These are phyloP conservation scores for Alosa sapidissima DNA, from an alignment of 2,797 vertebrate genomes.

Conservation along the genomic window DNA sequence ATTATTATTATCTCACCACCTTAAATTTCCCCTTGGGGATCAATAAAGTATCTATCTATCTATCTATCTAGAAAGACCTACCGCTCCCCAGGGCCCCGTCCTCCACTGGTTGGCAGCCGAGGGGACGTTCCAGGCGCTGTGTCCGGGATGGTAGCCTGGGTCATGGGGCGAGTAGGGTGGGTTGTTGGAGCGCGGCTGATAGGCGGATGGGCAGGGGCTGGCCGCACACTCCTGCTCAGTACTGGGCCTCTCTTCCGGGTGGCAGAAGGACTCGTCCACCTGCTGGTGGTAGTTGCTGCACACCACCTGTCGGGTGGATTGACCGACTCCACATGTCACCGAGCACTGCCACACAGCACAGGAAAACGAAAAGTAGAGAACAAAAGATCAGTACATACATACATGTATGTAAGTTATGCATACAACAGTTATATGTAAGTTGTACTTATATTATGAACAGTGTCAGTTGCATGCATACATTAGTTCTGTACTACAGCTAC, in stretches of 20 bases:
- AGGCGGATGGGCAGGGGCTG: constrained; percentile 74
- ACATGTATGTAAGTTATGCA: too few species aligned
- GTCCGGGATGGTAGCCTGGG: constrained; percentile 75
- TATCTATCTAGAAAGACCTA: constrained; percentile 69
- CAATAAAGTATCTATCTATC: too few species aligned
- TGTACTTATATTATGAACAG: too few species aligned
- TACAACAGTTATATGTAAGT: too few species aligned
- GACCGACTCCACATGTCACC: constrained; percentile 84
- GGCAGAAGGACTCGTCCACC: constrained; percentile 84
- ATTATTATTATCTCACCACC: too few species aligned
- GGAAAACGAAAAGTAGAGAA: not conserved
- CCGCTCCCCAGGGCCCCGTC: constrained; percentile 96
- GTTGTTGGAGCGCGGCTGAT: constrained; percentile 74
- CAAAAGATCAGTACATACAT: not conserved
- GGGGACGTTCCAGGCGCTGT: constrained; percentile 77
- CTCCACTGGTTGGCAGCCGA: constrained; percentile 89
- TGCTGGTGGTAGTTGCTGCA: constrained; percentile 88
- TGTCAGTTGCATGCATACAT: too few species aligned
- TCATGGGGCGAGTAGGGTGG: constrained; percentile 77
- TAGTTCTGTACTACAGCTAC: not conserved
- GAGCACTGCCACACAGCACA: constrained; percentile 80
- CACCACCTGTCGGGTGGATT: constrained; percentile 82
- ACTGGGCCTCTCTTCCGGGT: constrained; percentile 77
- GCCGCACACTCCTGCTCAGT: constrained; percentile 82
- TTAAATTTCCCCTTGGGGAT: too few species aligned